phyloP scores from a whole-genome alignment of 1,140 invertebrate genomes.

The Melanaphis sacchari region DNA sequence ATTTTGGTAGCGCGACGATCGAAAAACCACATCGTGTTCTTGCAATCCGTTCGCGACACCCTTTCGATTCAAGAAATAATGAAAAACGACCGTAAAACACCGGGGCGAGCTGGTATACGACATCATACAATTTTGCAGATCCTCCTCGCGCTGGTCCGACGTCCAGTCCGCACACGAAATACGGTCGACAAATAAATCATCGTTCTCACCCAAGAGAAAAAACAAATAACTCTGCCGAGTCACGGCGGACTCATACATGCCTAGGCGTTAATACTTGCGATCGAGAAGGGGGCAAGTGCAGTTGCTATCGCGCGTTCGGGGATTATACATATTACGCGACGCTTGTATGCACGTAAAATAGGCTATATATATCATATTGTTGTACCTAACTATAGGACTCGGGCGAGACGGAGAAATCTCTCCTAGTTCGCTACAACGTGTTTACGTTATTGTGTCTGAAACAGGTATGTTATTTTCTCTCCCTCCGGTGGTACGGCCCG shows the following conservation, averaged over 20 bases:
- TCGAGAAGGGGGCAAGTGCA: too few relatives aligned
- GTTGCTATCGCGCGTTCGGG: too few relatives aligned
- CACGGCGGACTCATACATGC: not conserved
- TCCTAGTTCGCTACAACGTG: not conserved
- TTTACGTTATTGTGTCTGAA: not conserved
- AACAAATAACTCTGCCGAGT: not conserved
- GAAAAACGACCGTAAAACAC: not conserved
- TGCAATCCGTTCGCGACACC: not conserved
- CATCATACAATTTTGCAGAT: not conserved
- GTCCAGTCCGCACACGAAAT: not conserved
- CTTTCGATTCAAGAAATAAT: not conserved
- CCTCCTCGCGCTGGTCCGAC: not conserved
- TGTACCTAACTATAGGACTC: not conserved
- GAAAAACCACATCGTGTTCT: too few relatives aligned
- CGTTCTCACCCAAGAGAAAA: not conserved
- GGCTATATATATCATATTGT: not conserved
- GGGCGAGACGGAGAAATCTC: not conserved
- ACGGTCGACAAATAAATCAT: not conserved
- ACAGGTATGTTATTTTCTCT: constrained; percentile 9
- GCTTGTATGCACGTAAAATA: too few relatives aligned
- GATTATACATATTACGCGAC: too few relatives aligned
- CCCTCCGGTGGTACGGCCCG: not conserved
- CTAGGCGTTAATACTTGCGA: too few relatives aligned
- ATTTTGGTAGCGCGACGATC: not conserved
- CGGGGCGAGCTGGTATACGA: not conserved